Conservation (phyloP, 2,888 invertebrate species). For the Drosophila fungiperda region DNA sequence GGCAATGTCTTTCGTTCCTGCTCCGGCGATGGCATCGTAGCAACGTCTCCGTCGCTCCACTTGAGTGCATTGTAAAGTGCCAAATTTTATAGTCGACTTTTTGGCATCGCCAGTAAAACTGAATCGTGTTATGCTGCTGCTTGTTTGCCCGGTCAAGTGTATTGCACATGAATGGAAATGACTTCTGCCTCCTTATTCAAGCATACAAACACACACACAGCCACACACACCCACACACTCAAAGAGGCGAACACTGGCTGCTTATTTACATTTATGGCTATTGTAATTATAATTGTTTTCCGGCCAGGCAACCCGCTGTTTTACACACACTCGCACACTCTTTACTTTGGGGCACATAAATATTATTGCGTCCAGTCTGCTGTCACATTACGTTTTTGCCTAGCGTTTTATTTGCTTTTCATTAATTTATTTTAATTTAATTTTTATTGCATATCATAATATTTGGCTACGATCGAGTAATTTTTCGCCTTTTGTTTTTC, state of each 20-base stretch:
- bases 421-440: constrained; percentile 45
- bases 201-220: constrained; percentile 3
- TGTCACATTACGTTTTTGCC: constrained; percentile 9
- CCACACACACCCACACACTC: neutral
- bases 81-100: constrained; percentile 62
- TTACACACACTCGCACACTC: constrained; percentile 21
- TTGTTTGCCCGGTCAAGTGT: constrained; percentile 31
- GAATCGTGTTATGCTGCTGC: constrained; percentile 25
- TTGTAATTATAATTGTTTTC: constrained; percentile 71
- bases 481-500: constrained; percentile 14
- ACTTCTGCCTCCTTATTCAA: constrained; percentile 26
- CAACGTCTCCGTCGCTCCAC: neutral
- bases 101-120: constrained; percentile 49
- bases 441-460: constrained; percentile 18
- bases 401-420: constrained; percentile 32
- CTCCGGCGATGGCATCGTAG: neutral
- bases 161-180: constrained; percentile 49
- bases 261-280: constrained; percentile 69
- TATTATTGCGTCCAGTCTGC: constrained; percentile 28
- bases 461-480: constrained; percentile 7
- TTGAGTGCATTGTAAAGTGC: constrained; percentile 65
- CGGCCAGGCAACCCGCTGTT: constrained; percentile 22
- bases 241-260: constrained; percentile 2
- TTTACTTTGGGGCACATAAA: constrained; percentile 26
- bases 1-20: constrained; percentile 37